These are phyloP conservation scores for Habrosyne pyritoides DNA, from an alignment of 2,888 invertebrate genomes.

Conservation along the genomic window DNA sequence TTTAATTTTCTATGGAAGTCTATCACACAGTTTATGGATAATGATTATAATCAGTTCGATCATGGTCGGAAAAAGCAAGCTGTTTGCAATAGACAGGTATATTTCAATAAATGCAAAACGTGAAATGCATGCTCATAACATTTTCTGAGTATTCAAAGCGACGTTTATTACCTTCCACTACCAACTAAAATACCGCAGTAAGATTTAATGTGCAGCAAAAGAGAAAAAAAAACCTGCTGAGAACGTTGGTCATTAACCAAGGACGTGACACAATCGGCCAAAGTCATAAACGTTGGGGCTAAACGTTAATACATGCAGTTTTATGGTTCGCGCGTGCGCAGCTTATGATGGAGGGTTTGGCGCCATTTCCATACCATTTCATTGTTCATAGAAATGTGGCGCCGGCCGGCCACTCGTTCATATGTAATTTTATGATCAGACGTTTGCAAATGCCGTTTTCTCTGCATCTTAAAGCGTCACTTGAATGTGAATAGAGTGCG, in stretches of 20 bases:
- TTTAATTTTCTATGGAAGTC: background rate
- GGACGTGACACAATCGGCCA: slow-evolving; percentile 54
- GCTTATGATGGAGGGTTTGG: slow-evolving; percentile 71
- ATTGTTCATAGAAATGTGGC: slow-evolving; percentile 81
- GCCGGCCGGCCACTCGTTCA: slow-evolving; percentile 69
- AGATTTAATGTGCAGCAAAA: slow-evolving; percentile 7
- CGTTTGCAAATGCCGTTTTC: slow-evolving; percentile 64
- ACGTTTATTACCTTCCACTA: background rate
- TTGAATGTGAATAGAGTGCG: slow-evolving; percentile 58
- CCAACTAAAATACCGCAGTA: background rate
- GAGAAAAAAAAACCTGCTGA: slow-evolving; percentile 20
- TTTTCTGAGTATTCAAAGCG: background rate
- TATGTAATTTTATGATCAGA: slow-evolving; percentile 74
- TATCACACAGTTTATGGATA: background rate
- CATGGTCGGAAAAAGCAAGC: too few relatives aligned
- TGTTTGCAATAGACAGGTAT: too few relatives aligned
- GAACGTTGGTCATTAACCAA: slow-evolving; percentile 45
- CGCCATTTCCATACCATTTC: slow-evolving; percentile 75
- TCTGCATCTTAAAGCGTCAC: slow-evolving; percentile 53
- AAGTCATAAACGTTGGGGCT: slow-evolving; percentile 47
- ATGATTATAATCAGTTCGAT: too few relatives aligned
- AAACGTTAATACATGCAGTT: slow-evolving; percentile 51
- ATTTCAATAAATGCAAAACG: background rate
- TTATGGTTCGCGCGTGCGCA: slow-evolving; percentile 63
- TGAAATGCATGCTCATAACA: background rate